Evolutionary conservation across 2,113 vertebrate genomes (phyloP), one percentile per base, ranked within the genome.

Genomic region (Sturnus vulgaris): DNA sequence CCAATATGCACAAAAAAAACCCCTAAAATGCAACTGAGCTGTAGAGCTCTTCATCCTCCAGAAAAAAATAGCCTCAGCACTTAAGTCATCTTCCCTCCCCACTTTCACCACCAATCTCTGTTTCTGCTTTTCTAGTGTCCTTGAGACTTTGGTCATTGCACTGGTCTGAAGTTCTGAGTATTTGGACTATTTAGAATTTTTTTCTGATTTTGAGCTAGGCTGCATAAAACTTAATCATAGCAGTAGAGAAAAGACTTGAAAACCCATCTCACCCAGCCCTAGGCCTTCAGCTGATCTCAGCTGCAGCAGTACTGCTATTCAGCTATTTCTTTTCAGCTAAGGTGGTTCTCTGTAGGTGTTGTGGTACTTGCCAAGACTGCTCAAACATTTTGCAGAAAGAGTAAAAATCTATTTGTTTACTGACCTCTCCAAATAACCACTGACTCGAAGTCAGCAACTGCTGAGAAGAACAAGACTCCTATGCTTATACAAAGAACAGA

Each of bases 191-290:
- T 42, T 12, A 14, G 27, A 24, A 10, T 37, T 28, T 53, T 68
- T 49, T n/a, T 49, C 13, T 2, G 1, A 18, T 79, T 93, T 85
- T 79, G 39, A 79, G 9, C 5, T 68, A 50, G 25, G 4, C 5
- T 78, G 13, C 35, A n/a, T 33, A 40, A 92, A 59, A 76, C 10
- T 91, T 50, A 37, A 22, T 1, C 7, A 24, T 30, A 77, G 27
- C 3, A 15, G 7, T 3, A 63, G 22, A 57, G 39, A 9, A 57
- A 65, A 72, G 12, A 72, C 21, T 9, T 59, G 40, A 79, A 65
- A 94, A 61, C 10, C 5, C 19, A 30, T 5, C 19, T 65, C 5
- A 31, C 1, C 2, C 16, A 65, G 46, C 1, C 8, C 2, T 2
- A 50, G 31, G 17, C 8, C 24, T 92, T 56, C 46, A 76, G 55